Percentiles rank a stretch among this genome's conserved stretches.
phyloP scores from a whole-genome alignment of 2,797 vertebrate genomes.

The Clarias pachynema region DNA sequence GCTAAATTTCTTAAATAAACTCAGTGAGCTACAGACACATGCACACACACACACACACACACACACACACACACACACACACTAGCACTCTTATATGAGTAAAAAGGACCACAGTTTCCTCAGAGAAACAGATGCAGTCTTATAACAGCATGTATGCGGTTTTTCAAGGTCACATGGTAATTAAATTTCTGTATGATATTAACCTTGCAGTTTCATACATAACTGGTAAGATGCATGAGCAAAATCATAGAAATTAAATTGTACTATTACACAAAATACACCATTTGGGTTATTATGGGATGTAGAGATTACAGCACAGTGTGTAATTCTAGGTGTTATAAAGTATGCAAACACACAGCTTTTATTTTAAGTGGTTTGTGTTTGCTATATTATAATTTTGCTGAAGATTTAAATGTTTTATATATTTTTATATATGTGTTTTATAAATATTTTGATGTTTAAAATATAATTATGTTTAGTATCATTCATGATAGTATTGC shows the following conservation, averaged over 20 bases:
- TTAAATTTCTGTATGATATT: neutral
- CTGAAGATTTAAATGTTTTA: neutral
- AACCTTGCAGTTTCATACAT: neutral
- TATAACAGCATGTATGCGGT: conserved; percentile 17
- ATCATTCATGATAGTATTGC: neutral
- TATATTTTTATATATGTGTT: neutral
- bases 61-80: conserved; percentile 41
- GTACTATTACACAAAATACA: neutral
- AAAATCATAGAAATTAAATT: neutral
- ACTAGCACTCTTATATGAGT: conserved; percentile 49
- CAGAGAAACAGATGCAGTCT: conserved; percentile 32
- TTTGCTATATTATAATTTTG: neutral
- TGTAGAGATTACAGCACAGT: neutral
- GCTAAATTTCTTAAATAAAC: conserved; percentile 7
- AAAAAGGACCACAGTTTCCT: conserved; percentile 31
- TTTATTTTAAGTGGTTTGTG: too few species aligned
- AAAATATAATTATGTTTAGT: neutral
- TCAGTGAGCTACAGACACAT: neutral
- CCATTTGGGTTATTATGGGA: conserved; percentile 3
- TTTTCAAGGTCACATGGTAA: conserved; percentile 15
- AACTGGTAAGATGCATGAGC: neutral
- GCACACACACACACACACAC: conserved; percentile 53
- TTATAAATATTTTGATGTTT: neutral
- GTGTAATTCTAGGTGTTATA: neutral
- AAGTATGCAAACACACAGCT: neutral